Percentiles rank a stretch among this genome's conserved stretches.
Conservation (phyloP, 2,113 vertebrate genomes). For the Pavo muticus region DNA sequence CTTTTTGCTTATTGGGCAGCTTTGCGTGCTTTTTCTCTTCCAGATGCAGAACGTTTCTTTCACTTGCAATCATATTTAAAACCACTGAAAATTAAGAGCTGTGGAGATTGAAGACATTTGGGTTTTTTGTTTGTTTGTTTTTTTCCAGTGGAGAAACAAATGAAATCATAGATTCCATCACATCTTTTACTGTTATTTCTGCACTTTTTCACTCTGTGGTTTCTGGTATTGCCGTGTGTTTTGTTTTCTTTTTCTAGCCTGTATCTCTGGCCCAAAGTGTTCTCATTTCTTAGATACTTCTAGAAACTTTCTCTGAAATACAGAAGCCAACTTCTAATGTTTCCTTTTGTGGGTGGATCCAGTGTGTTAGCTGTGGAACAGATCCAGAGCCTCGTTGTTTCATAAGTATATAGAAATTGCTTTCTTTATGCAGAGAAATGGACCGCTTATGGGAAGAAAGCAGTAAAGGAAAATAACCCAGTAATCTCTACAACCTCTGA, state of each 20-base stretch:
- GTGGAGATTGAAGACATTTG: neutral
- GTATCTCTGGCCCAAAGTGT: neutral
- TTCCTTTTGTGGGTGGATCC: neutral
- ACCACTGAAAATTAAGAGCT: neutral
- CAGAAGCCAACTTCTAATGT: neutral
- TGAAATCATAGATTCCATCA: neutral
- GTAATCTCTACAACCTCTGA: neutral
- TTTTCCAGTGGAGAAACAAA: neutral
- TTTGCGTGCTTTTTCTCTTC: constrained; percentile 49
- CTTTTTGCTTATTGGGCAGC: constrained; percentile 55
- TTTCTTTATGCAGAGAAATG: neutral
- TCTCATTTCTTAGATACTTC: neutral
- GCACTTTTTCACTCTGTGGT: neutral
- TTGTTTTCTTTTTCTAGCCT: neutral
- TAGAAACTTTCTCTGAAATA: neutral
- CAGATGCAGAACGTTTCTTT: neutral
- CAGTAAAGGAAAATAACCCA: neutral
- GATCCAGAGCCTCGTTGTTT: neutral
- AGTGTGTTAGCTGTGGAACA: neutral
- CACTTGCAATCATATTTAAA: neutral
- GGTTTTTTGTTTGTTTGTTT: neutral
- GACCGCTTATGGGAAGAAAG: fast-evolving
- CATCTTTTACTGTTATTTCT: neutral
- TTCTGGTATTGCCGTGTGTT: neutral
- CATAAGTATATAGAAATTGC: fast-evolving